Conservation (phyloP, 2,113 vertebrate genomes). For the Cercopithecus mona region DNA sequence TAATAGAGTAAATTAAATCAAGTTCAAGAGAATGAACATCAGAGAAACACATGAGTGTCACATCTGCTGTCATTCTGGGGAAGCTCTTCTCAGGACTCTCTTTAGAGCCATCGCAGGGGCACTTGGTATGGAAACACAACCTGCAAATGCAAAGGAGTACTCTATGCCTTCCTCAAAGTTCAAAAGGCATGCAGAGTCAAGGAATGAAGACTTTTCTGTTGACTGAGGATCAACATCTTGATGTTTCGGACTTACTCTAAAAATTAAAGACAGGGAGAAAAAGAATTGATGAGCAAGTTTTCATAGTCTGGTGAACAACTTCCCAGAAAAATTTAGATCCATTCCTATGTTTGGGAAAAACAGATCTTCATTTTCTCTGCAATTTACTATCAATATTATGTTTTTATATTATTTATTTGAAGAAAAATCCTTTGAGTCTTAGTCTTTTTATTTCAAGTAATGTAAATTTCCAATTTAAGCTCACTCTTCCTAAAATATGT, state of each 20-base stretch:
- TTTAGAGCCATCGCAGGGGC: neutral
- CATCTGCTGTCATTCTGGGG: conserved; percentile 59
- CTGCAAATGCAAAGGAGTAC: conserved; percentile 39
- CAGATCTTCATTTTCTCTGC: neutral
- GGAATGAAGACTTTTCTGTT: neutral
- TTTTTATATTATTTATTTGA: conserved; percentile 6
- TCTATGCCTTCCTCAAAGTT: neutral
- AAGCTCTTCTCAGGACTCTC: neutral
- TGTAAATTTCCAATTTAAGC: neutral
- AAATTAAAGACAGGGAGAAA: conserved; percentile 53
- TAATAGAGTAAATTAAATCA: conserved; percentile 39
- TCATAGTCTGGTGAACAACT: conserved; percentile 4
- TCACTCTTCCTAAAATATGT: neutral
- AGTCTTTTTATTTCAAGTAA: neutral
- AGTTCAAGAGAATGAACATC: conserved; percentile 29
- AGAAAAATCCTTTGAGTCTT: neutral
- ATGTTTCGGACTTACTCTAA: conserved; percentile 46
- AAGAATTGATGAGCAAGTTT: conserved; percentile 47
- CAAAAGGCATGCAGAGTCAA: neutral
- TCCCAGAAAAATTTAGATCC: conserved; percentile 43
- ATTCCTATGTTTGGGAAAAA: conserved; percentile 10
- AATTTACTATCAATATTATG: neutral
- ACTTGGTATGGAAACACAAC: neutral
- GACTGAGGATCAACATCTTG: conserved; percentile 35
- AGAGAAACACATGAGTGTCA: conserved; percentile 3